Base-by-base conservation (phyloP, 1,140 invertebrate genomes). In the Stegodyphus dumicola region DNA sequence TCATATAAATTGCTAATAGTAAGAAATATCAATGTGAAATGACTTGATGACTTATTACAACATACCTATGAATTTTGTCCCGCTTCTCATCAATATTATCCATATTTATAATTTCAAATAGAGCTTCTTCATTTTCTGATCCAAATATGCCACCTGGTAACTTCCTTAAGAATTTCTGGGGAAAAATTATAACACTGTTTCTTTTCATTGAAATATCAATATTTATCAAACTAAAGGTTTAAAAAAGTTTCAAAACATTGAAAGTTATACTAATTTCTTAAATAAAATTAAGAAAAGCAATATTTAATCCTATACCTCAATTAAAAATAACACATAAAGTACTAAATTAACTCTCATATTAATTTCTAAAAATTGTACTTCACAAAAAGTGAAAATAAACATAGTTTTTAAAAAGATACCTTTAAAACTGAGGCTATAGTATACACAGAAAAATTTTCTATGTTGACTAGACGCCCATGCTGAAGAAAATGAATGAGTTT, bases 391-490 rank as follows among this genome's bases (percentile, higher is more conserved):
- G 33, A 33, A 33, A 33, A 1, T 33, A 33, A 33, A 33, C 3
- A 33, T 33, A 33, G 33, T 33, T 33, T 33, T 33, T 33, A 33
- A 33, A 33, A 33, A 1, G 33, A 77, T 88, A 93, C 92, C 91
- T 99, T 99, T 53, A 99, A 92, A 60, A 99, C 98, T 91, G 97
- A 98, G 49, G 98, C 98, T 89, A 99, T 97, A 64, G 98, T 99
- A 91, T 99, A 98, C 77, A 99, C 97, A 87, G 96, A 98, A 90
- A 98, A 99, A 90, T 98, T 97, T 89, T 97, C 95, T 89, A 98
- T 98, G 90, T 99, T 99, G n/a, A 99, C 96, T 87, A 98, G 93
- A 86, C 97, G 93, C 13, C 98, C 98, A 88, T 97, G 96, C 91
- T 98, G 96, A 87, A 94, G 92, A 89, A 98, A 97, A 90, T 99